These are phyloP conservation scores for Clarias fuscus DNA, from an alignment of 2,797 vertebrate genomes.

Conservation along the genomic window DNA sequence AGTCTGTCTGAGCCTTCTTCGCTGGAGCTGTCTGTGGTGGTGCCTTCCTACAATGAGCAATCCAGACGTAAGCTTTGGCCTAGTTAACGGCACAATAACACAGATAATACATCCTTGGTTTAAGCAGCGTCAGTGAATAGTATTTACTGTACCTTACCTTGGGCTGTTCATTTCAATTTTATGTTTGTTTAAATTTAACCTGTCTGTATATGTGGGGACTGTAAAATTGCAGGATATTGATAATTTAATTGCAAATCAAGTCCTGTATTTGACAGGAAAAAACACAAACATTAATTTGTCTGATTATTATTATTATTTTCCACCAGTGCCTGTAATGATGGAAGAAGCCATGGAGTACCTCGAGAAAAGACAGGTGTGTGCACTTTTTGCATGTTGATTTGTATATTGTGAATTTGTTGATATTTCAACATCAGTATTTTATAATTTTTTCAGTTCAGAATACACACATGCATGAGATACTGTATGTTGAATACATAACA, in stretches of 20 bases:
- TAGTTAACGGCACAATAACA: not conserved
- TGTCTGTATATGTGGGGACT: too few relatives aligned
- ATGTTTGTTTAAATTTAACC: not conserved
- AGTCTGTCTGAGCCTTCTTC: conserved; percentile 81
- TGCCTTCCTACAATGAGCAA: conserved; percentile 96
- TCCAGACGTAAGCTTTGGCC: conserved; percentile 81
- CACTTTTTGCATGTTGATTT: not conserved
- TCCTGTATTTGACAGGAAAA: not conserved
- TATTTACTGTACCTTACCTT: not conserved
- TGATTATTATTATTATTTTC: not conserved
- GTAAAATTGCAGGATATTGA: not conserved
- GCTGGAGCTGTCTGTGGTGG: conserved; percentile 84
- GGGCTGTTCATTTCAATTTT: not conserved
- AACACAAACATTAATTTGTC: not conserved
- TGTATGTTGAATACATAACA: not conserved
- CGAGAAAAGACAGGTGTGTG: conserved; percentile 87
- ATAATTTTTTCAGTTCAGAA: not conserved
- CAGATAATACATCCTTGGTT: not conserved
- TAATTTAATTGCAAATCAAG: not conserved
- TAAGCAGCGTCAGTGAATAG: not conserved
- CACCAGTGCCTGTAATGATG: conserved; percentile 93
- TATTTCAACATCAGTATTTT: not conserved
- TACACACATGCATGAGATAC: not conserved
- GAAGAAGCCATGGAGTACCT: conserved; percentile 92
- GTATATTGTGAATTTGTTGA: not conserved